Evolutionary conservation across 2,113 vertebrate species (phyloP).

Genomic region (Pygoscelis antarcticus): DNA sequence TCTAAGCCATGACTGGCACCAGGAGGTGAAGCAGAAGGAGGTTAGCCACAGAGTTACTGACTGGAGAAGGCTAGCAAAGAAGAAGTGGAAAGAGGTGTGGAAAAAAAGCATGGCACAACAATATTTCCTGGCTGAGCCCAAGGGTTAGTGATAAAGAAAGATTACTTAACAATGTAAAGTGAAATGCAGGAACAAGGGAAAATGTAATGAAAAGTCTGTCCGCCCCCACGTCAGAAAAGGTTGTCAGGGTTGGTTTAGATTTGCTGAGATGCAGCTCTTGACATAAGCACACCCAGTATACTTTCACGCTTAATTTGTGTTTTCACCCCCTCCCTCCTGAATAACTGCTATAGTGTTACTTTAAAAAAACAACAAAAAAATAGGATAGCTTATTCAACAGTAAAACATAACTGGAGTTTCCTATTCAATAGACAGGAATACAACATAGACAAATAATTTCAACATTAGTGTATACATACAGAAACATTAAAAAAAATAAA

Average conservation of each 20-base stretch:
- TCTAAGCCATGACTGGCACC: constrained; percentile 73
- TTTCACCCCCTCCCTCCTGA: neutral
- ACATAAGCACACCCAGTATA: neutral
- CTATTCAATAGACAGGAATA: neutral
- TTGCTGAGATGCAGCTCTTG: constrained; percentile 19
- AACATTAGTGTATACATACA: neutral
- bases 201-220: neutral
- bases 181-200: constrained; percentile 23
- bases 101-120: constrained; percentile 66
- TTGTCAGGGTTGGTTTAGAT: constrained; percentile 6
- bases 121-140: constrained; percentile 51
- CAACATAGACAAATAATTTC: neutral
- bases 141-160: constrained; percentile 33
- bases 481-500: neutral
- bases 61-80: constrained; percentile 75
- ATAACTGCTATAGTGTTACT: neutral
- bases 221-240: neutral
- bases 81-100: constrained; percentile 70
- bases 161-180: constrained; percentile 1
- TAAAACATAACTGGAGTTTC: neutral
- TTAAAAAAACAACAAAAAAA: neutral
- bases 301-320: neutral
- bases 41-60: constrained; percentile 78
- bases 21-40: constrained; percentile 79
- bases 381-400: neutral